Evolutionary conservation across 2,888 invertebrate genomes (phyloP), one percentile per base, ranked within the genome.

Genomic region (Prenolepis imparis): DNA sequence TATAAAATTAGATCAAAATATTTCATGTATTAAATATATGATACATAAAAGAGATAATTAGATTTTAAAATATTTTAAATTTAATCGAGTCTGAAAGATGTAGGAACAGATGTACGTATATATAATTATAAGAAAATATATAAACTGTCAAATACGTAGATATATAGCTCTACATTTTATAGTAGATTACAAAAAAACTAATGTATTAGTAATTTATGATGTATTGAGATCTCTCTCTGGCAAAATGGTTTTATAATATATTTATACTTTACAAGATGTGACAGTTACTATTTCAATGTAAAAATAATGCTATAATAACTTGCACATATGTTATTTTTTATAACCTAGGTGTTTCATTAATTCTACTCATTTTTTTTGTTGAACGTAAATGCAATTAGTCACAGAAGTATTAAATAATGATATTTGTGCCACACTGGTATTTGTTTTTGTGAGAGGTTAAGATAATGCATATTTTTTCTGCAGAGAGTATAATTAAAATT

Each of bases 381-480:
- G 5, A 59, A 52, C 32, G 32, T 55, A 83, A 78, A 67, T 68
- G 21, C 74, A 68, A 84, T 82, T 82, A 44, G 39, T 59, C 44
- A 68, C 48, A 57, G 70, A 66, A 44, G 57, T 77, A 83, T 15
- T 57, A 63, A 39, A 59, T 81, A 61, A 52, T 77, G 55, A 80
- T 67, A 63, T 48, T 63, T 11, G 52, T 75, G 72, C 81, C 83
- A 87, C 86, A 87, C 86, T 88, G 80, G 68, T 82, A 84, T 75
- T 61, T 61, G 48, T 74, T 83, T 64, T 39, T 66, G 55, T 12
- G 48, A 77, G 15, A 77, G 59, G 61, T 64, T 68, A 74, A 15
- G 59, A 77, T 74, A 83, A n/a, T n/a, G 18, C 57, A 66, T 44
- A 64, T 55, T 11, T 61, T 55, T 59, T 72, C 59, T 59, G 15